Evolutionary conservation across 1,140 invertebrate species (phyloP).

Genomic region (Zelostemma sp.): DNA sequence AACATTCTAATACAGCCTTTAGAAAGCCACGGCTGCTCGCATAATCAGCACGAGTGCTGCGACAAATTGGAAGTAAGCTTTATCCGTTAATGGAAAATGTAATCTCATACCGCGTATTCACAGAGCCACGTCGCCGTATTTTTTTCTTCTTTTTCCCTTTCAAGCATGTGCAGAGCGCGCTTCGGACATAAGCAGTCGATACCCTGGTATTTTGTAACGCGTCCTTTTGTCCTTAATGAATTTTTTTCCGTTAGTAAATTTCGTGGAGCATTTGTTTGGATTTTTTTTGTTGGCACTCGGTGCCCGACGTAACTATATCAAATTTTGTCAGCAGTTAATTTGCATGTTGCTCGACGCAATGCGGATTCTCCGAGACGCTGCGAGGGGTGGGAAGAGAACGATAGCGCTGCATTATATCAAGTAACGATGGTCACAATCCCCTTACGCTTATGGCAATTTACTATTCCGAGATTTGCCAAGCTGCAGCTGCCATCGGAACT

Average conservation of each 20-base stretch:
- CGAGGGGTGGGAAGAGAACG: slow-evolving; percentile 19
- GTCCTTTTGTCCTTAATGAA: no score
- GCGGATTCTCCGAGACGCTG: no score
- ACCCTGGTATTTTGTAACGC: no score
- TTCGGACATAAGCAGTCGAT: slow-evolving; percentile 1
- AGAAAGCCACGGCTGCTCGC: slow-evolving; percentile 7
- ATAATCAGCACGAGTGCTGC: slow-evolving; percentile 29
- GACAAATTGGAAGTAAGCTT: slow-evolving; percentile 26
- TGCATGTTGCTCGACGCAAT: no score
- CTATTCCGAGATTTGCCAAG: slow-evolving; percentile 28
- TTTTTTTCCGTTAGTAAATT: no score
- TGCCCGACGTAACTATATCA: no score
- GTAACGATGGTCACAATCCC: slow-evolving; percentile 22
- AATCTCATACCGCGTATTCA: slow-evolving; percentile 20
- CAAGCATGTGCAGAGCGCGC: background rate
- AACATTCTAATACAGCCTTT: slow-evolving; percentile 15
- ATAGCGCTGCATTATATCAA: slow-evolving; percentile 18
- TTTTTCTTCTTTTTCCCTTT: background rate
- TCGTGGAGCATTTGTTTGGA: no score
- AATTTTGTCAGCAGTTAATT: no score
- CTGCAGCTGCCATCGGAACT: slow-evolving; percentile 27
- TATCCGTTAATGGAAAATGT: slow-evolving; percentile 34
- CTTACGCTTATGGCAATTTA: slow-evolving; percentile 40
- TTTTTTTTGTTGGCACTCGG: no score
- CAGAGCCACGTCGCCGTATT: background rate